A percentile compares a stretch with the other conserved stretches of the same genome.
phyloP scores from a whole-genome alignment of 2,797 vertebrate genomes.

The Paguma larvata region DNA sequence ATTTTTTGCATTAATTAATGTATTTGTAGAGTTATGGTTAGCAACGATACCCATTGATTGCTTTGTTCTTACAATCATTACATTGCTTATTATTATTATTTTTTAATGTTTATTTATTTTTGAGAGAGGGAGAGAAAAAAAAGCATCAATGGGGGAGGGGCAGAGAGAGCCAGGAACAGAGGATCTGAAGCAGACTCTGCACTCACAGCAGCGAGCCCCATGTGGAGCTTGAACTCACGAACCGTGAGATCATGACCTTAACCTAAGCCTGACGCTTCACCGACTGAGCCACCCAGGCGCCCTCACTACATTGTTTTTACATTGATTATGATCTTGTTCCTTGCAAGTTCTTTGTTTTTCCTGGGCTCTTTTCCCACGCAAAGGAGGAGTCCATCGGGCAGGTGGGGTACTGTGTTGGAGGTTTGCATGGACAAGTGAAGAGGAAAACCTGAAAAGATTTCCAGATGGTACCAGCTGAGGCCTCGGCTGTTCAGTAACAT shows the following conservation, averaged over 20 bases:
- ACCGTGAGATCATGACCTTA: no score
- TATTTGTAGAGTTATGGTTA: neutral
- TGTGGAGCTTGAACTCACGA: no score
- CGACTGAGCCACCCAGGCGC: no score
- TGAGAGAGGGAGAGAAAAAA: no score
- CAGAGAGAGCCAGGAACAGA: no score
- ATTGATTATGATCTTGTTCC: neutral
- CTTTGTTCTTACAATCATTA: neutral
- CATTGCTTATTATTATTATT: neutral
- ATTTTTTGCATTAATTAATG: neutral
- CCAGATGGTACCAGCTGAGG: neutral
- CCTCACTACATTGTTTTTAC: neutral
- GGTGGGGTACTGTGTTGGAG: neutral
- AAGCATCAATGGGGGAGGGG: no score
- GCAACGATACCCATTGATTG: neutral
- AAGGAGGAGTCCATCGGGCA: neutral
- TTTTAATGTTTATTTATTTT: no score
- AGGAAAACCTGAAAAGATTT: neutral
- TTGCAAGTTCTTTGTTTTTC: constrained; percentile 8
- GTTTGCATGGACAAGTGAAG: neutral
- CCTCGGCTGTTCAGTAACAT: neutral
- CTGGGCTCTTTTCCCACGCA: neutral
- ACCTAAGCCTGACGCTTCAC: no score
- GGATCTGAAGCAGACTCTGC: no score
- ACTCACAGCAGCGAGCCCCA: no score